These are phyloP conservation scores for Cynopterus brachyotis DNA, from an alignment of 2,113 vertebrate species.

Conservation along the genomic window DNA sequence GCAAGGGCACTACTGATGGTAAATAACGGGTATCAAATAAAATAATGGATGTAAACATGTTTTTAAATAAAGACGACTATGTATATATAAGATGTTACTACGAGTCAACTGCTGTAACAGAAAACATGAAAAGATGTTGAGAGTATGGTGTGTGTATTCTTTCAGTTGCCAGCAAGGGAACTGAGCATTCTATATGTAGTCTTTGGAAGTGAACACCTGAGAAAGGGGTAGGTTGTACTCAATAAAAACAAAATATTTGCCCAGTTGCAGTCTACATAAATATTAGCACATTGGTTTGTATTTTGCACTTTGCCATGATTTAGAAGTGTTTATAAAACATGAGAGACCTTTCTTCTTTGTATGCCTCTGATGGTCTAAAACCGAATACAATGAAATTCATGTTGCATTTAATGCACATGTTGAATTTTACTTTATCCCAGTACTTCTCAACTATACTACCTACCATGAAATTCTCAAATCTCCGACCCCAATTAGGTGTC, in stretches of 20 bases:
- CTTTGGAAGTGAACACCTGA: neutral
- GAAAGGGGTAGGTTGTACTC: neutral
- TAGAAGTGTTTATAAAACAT: neutral
- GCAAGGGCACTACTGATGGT: neutral
- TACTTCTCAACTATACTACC: neutral
- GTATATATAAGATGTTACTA: neutral
- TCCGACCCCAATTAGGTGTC: neutral
- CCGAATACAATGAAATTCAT: neutral
- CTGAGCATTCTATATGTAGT: neutral
- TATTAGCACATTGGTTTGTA: neutral
- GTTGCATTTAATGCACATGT: neutral
- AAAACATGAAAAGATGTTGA: neutral
- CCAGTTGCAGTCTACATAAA: neutral
- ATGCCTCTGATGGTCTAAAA: neutral
- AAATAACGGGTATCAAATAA: slow-evolving; percentile 19
- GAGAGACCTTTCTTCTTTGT: neutral
- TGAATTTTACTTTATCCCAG: neutral
- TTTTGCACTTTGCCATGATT: neutral
- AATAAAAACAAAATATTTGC: neutral
- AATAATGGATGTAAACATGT: neutral
- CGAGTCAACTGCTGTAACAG: neutral
- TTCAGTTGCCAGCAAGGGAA: neutral
- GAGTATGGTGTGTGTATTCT: neutral
- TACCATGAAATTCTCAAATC: neutral
- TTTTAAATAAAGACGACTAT: neutral